Base-by-base conservation (phyloP, 2,113 vertebrate species). In the Glaucomys volans region DNA sequence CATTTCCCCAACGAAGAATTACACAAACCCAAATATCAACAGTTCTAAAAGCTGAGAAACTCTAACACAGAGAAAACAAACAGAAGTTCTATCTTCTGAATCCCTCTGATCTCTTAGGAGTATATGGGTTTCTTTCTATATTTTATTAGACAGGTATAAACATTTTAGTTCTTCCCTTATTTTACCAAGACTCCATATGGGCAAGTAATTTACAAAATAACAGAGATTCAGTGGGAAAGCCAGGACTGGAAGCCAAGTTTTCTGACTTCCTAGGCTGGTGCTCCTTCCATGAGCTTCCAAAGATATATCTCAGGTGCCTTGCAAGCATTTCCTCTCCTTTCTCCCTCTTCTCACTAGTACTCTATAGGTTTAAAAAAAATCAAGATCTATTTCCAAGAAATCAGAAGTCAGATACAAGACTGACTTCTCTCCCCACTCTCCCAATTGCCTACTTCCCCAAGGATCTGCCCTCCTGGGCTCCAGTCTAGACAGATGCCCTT, bases 181-280 rank as follows among this genome's bases (percentile, higher is more conserved):
- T 82, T 88, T 80, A 87, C 8, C 76, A 95, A 94, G 37, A 42
- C n/a, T 54, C 52, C 80, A 88, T 95, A 97, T 40, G n/a, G 24
- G 12, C 77, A 93, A 82, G 59, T 52, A 74, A 35, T 69, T 91
- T 28, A 93, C 37, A 50, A 90, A 92, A 95, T 17, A 40, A 76
- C 40, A 76, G 42, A 74, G 42, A 88, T 57, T 69, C 67, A 20
- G 1, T 57, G 44, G 50, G 69, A 83, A 90, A 79, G 44, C 57
- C 89, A 93, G n/a, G 62, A 80, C 24, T 54, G 17, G 18, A 87
- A 50, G 20, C 28, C 40, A 69, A 24, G 82, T 26, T 71, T 79
- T 62, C 72, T 52, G 20, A 81, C n/a, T 75, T 52, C 59, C 66
- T 37, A 91, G 57, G 47, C 42, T 66, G 26, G 1, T n/a, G 20